Base-by-base conservation (phyloP, 2,888 invertebrate species). In the Xestia rhomboidea region DNA sequence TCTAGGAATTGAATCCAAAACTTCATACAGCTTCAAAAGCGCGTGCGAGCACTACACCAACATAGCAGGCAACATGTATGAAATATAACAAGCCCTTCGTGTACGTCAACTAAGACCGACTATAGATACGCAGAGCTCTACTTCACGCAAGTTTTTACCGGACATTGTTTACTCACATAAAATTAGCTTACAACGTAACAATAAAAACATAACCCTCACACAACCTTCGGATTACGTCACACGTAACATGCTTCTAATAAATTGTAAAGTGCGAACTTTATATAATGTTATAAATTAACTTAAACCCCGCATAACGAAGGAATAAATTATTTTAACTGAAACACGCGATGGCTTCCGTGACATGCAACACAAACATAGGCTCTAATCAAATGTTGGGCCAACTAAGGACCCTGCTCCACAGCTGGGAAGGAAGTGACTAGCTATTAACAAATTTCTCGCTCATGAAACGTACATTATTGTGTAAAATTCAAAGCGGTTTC, bases 241-340 rank as follows among this genome's bases (percentile, higher is more conserved):
- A 10, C 68, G 34, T 27, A 63, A 71, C 68, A 78, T 68, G 73
- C 62, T 51, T 79, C 63, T 18, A 83, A 70, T 84, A 86, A 84
- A 86, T 60, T 41, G 57, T 84, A 73, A 86, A 84, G 84, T 84
- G 84, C 80, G 73, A 86, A 84, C 84, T 84, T 79, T 79, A 66
- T 84, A 69, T 87, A 73, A 80, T 76, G 80, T 84, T 73, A 84
- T 86, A 84, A 87, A 84, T 83, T 76, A 84, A 84, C 64, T 86
- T 76, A 73, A 84, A 68, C 63, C 63, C 34, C 68, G 64, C 78
- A 71, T 74, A 86, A 76, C 68, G 66, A 76, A 76, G 30, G 81
- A 84, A 84, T 84, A 84, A 57, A 84, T 84, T 84, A 86, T 79
- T 84, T 73, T 67, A 80, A 76, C 51, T 72, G 62, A 66, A 74